Evolutionary conservation across 2,113 vertebrate genomes (phyloP), one percentile per base, ranked within the genome.

Genomic region (Triplophysa rosa): DNA sequence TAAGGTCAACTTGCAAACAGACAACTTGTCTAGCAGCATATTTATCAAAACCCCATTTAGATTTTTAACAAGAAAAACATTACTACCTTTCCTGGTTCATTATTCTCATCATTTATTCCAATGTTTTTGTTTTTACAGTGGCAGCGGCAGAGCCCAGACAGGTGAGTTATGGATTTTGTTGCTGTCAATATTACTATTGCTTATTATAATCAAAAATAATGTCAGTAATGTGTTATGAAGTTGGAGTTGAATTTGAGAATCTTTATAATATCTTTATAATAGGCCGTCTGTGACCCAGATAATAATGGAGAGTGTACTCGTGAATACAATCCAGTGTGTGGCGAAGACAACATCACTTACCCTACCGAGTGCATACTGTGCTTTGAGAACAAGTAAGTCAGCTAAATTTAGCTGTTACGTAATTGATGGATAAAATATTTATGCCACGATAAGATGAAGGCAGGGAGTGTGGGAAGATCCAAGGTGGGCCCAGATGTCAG

Each of bases 291-390:
- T 61, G 33, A 14, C 12, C 19, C n/a, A 13, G 85, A 69, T 49
- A 2, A 3, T 19, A 3, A 0, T 0, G 74, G 16, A 2, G 0
- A 0, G 24, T 91, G 91, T 70, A 77, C 85, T 54, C 87, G 64
- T 58, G 52, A 90, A 45, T 84, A 52, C 10, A 59, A 85, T 64
- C 91, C 90, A 9, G 84, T 92, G 8, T 92, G 91, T 78, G 91
- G 90, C 37, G 86, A 42, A 4, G 81, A 91, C 78, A 88, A 85
- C 37, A 0, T 4, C 0, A 87, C 83, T 0, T 92, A 91, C 72
- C 17, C 58, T 70, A 91, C 82, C 0, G 82, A 90, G 72, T 92
- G 91, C 79, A 17, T 87, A 7, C 86, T 92, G 3, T 91, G 88
- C 72, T 3, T 16, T 21, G 0, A 72, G 0, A 92, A 86, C 87